These are phyloP conservation scores for Vulpes lagopus DNA, from an alignment of 2,113 vertebrate genomes.

Conservation along the genomic window DNA sequence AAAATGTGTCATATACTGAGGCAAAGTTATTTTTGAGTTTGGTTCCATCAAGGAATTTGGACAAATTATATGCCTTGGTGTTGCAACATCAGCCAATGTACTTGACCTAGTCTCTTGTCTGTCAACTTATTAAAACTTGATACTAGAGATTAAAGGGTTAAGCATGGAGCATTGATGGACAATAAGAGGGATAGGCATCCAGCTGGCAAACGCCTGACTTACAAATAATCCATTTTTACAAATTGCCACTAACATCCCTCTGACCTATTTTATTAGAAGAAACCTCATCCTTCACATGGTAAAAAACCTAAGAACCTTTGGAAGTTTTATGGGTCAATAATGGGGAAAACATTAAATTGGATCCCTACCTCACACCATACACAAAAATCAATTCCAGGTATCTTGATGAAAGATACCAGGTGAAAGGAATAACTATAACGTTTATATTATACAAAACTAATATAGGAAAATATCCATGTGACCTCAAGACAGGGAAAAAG, in stretches of 20 bases:
- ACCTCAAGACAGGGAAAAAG: background rate
- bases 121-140: conserved; percentile 4
- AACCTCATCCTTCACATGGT: background rate
- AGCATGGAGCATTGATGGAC: background rate
- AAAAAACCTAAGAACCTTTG: background rate
- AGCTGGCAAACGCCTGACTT: background rate
- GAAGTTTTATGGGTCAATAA: background rate
- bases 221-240: background rate
- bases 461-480: background rate
- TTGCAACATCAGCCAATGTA: background rate
- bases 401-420: background rate
- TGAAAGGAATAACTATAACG: background rate
- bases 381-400: background rate
- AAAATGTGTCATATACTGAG: conserved; percentile 9
- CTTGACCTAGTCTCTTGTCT: conserved; percentile 17
- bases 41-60: background rate
- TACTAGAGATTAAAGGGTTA: background rate
- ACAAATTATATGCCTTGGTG: background rate
- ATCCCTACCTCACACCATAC: conserved; percentile 55
- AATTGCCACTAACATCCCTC: background rate
- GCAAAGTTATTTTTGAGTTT: conserved; percentile 46
- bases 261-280: background rate
- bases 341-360: conserved; percentile 1
- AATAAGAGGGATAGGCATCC: background rate
- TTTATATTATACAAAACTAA: conserved; percentile 22